Percentiles rank a stretch among this genome's conserved stretches.
phyloP scores from a whole-genome alignment of 2,113 vertebrate genomes.

The Apus apus region DNA sequence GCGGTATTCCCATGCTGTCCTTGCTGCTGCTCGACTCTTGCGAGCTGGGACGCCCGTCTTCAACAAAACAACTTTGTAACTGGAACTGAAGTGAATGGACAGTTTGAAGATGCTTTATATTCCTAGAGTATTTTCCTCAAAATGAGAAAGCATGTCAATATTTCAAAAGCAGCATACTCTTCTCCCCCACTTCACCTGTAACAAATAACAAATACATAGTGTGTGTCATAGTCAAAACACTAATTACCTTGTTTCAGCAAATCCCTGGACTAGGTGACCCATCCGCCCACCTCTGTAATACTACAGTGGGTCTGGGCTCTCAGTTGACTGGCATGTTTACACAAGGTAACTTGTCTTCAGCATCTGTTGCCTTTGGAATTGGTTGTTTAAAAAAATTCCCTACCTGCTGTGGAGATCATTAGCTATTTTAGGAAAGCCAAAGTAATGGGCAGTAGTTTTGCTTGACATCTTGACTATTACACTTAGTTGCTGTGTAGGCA shows the following conservation, averaged over 20 bases:
- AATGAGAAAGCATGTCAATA: background rate
- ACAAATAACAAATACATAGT: background rate
- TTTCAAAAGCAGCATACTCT: background rate
- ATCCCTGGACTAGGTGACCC: background rate
- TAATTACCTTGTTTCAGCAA: background rate
- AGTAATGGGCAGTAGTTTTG: conserved; percentile 39
- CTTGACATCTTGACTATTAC: conserved; percentile 32
- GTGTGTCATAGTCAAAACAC: background rate
- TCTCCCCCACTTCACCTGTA: background rate
- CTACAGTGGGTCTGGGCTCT: background rate
- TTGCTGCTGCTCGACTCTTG: background rate
- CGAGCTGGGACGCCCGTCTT: background rate
- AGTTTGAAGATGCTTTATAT: background rate
- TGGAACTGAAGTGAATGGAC: background rate
- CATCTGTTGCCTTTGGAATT: conserved; percentile 9
- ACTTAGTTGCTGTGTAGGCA: conserved; percentile 47
- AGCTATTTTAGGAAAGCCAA: conserved; percentile 1
- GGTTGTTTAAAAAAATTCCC: background rate
- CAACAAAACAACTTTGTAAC: background rate
- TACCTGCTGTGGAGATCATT: background rate
- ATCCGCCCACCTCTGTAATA: background rate
- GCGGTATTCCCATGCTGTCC: background rate
- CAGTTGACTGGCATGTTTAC: background rate
- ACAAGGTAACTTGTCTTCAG: background rate
- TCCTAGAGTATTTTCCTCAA: background rate